phyloP scores from a whole-genome alignment of 2,113 vertebrate genomes.

The Equus przewalskii region DNA sequence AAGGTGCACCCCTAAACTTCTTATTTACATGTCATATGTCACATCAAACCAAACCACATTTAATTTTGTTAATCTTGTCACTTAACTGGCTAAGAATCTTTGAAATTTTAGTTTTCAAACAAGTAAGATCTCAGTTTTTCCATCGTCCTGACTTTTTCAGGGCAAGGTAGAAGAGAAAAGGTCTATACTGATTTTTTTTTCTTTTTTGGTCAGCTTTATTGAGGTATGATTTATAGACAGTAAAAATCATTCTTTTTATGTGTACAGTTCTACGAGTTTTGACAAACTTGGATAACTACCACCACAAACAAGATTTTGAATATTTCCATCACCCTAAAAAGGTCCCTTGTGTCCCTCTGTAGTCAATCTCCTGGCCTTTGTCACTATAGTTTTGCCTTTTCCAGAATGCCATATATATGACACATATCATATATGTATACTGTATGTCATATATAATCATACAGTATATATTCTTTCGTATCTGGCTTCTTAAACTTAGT shows the following conservation, averaged over 20 bases:
- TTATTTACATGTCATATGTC: neutral
- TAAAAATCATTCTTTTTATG: neutral
- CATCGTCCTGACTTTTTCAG: neutral
- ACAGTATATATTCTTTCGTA: neutral
- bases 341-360: neutral
- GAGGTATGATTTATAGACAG: neutral
- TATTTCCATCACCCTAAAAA: neutral
- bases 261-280: neutral
- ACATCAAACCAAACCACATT: neutral
- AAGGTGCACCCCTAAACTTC: neutral
- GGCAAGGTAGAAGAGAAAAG: neutral
- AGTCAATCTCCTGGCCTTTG: neutral
- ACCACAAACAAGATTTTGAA: neutral
- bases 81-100: neutral
- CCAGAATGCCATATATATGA: neutral
- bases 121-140: neutral
- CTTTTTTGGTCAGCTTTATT: neutral
- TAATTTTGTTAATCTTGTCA: neutral
- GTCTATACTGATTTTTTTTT: neutral
- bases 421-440: too few species aligned
- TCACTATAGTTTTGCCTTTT: neutral
- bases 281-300: neutral
- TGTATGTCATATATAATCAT: too few species aligned
- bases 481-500: neutral
- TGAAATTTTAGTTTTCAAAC: neutral